Evolutionary conservation across 2,113 vertebrate species (phyloP).

Genomic region (Hystrix brachyura): DNA sequence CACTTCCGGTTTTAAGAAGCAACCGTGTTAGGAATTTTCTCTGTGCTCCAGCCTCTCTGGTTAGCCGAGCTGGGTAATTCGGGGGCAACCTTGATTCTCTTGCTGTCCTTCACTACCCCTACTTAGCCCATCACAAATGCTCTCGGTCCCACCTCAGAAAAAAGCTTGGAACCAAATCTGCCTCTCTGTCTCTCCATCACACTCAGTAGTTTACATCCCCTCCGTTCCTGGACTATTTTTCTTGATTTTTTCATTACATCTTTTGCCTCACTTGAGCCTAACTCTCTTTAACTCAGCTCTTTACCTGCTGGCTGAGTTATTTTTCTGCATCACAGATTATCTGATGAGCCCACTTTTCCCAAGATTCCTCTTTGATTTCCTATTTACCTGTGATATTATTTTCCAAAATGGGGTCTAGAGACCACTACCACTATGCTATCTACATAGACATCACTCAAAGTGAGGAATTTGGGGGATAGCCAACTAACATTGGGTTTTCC

Average conservation of each 20-base stretch:
- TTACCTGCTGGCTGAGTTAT: neutral
- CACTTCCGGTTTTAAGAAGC: neutral
- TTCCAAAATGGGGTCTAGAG: neutral
- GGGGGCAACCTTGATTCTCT: neutral
- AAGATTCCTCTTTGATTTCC: neutral
- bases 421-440: neutral
- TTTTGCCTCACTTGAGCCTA: neutral
- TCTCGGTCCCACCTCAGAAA: neutral
- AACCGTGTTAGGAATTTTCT: neutral
- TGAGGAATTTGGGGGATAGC: neutral
- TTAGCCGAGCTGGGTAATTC: neutral
- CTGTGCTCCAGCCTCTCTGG: neutral
- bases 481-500: neutral
- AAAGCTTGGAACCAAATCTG: neutral
- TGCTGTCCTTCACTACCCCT: neutral
- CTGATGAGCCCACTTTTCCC: neutral
- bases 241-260: neutral
- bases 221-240: conserved; percentile 35
- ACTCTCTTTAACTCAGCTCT: neutral
- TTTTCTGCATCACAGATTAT: neutral
- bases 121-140: neutral
- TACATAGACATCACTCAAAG: neutral
- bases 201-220: neutral
- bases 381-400: neutral
- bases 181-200: neutral